Base-by-base conservation (phyloP, 1,140 invertebrate species). In the Nomia melanderi region DNA sequence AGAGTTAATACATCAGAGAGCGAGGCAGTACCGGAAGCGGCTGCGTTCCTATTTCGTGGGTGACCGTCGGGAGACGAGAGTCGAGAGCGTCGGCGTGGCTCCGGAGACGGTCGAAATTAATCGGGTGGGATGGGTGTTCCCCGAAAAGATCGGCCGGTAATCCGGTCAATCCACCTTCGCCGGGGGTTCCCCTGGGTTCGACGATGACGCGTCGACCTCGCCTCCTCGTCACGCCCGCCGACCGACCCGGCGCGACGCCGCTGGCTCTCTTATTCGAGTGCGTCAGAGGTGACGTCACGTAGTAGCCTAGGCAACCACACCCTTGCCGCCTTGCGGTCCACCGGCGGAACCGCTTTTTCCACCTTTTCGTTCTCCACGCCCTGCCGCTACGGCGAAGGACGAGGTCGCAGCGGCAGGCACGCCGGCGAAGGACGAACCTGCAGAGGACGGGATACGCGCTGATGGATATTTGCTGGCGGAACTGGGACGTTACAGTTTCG, bases 241-340 rank as follows among this genome's bases (percentile, higher is more conserved):
- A 5, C 33, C 33, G 3, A 8, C 33, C 8, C 33, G 33, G 3
- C 3, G 3, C 33, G 50, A 17, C 63, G 47, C 75, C 67, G 64
- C 39, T 78, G 76, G 47, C 59, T 65, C 66, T 83, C 50, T 39
- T 27, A 44, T 36, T 85, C 66, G 54, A 79, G 65, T 85, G 77
- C 84, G 86, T 87, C 80, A 86, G 77, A 66, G 66, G 77, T 88
- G 86, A 87, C 84, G 86, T 88, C 86, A 88, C 84, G 86, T 87
- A 74, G 72, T 74, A 82, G 59, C 86, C n/a, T 85, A 87, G 76
- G 84, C 86, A 88, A 88, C 86, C 82, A 67, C 83, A 87, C 86
- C 84, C 86, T 81, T 79, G 76, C 82, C n/a, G n/a, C n/a, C n/a
- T 44, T 44, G 41, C 41, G 78, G 64, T 73, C 69, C 79, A 81